A percentile compares a stretch with the other conserved stretches of the same genome.
Conservation (phyloP, 2,113 vertebrate genomes). For the Oostethus manadensis region DNA sequence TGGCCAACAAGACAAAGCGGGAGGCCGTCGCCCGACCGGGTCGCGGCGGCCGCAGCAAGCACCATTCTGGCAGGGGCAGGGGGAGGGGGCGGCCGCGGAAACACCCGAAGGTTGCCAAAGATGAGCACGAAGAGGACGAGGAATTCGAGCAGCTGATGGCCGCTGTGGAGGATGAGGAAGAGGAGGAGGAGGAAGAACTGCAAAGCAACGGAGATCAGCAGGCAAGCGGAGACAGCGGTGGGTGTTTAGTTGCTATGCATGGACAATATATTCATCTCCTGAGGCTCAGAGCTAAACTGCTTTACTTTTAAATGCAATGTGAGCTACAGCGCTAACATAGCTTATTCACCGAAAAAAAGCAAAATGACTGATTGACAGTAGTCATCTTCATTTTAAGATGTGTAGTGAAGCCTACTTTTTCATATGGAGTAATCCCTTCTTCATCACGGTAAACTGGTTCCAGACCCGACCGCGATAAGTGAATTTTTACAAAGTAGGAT, state of each 20-base stretch:
- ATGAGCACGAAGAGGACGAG: slow-evolving; percentile 48
- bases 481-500: too few species aligned
- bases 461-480: too few species aligned
- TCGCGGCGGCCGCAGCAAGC: slow-evolving; percentile 70
- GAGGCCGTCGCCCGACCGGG: slow-evolving; percentile 69
- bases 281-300: too few species aligned
- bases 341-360: too few species aligned
- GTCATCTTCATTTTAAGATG: too few species aligned
- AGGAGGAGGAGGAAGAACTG: slow-evolving; percentile 43
- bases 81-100: slow-evolving; percentile 68
- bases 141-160: slow-evolving; percentile 36
- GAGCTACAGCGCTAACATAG: too few species aligned
- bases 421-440: too few species aligned
- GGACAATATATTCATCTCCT: too few species aligned
- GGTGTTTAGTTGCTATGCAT: slow-evolving; percentile 2
- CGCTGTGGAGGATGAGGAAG: slow-evolving; percentile 40
- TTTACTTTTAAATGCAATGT: too few species aligned
- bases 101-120: slow-evolving; percentile 63
- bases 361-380: too few species aligned
- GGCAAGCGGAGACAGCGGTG: slow-evolving; percentile 75
- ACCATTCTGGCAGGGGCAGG: slow-evolving; percentile 52
- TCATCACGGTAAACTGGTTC: too few species aligned
- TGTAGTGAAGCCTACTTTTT: too few species aligned
- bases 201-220: slow-evolving; percentile 82
- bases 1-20: slow-evolving; percentile 93